Evolutionary conservation across 2,888 invertebrate genomes (phyloP).

Genomic region (Psococerastis gibbosa): DNA sequence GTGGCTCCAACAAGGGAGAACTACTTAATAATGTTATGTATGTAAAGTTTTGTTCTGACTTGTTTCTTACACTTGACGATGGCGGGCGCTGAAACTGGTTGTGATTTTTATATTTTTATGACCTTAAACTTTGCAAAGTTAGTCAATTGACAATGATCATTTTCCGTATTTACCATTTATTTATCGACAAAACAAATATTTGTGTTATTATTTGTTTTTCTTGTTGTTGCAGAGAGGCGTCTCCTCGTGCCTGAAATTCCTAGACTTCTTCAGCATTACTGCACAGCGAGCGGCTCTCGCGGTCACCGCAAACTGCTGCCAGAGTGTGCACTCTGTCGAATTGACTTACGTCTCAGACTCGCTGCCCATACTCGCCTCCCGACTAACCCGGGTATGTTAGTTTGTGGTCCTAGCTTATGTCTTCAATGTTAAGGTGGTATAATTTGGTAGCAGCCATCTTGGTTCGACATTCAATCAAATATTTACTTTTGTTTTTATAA

Average conservation of each 20-base stretch:
- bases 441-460: background rate
- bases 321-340: slow-evolving; percentile 82
- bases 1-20: too few relatives aligned
- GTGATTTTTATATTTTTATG: too few relatives aligned
- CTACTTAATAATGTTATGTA: too few relatives aligned
- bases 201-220: too few relatives aligned
- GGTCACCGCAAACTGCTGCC: slow-evolving; percentile 95
- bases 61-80: too few relatives aligned
- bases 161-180: too few relatives aligned
- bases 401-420: background rate
- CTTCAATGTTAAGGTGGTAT: background rate
- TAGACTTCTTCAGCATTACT: slow-evolving; percentile 97
- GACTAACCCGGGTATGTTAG: slow-evolving; percentile 24
- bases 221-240: slow-evolving; percentile 97
- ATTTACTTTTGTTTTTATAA: slow-evolving; percentile 15
- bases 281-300: slow-evolving; percentile 93
- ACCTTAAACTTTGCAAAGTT: too few relatives aligned
- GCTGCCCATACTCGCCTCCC: slow-evolving; percentile 58
- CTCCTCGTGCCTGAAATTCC: slow-evolving; percentile 83
- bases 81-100: too few relatives aligned
- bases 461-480: too few relatives aligned
- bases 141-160: too few relatives aligned
- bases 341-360: slow-evolving; percentile 85
- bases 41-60: too few relatives aligned
- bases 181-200: too few relatives aligned